These are phyloP conservation scores for Pedionomus torquatus DNA, from an alignment of 2,113 vertebrate species.

Conservation along the genomic window DNA sequence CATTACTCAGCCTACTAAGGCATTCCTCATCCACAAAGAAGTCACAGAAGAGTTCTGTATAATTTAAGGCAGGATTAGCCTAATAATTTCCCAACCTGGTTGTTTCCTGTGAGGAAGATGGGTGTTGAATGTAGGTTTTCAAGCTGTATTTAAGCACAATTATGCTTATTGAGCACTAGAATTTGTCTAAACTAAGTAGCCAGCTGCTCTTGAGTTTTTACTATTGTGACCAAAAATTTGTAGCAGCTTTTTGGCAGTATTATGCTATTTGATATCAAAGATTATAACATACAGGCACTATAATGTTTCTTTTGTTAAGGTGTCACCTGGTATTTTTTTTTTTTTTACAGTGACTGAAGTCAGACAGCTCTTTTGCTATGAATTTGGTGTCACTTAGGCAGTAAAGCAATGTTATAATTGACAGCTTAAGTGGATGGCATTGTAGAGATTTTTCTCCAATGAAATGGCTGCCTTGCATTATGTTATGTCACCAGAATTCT, in stretches of 20 bases:
- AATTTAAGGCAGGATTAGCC: neutral
- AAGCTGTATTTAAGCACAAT: fast-evolving
- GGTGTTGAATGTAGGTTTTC: neutral
- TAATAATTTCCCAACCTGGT: neutral
- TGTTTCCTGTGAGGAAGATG: neutral
- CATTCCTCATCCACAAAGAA: neutral
- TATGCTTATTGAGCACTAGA: fast-evolving
- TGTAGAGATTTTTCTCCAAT: neutral
- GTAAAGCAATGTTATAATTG: constrained; percentile 11
- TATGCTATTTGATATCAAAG: neutral
- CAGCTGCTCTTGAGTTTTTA: neutral
- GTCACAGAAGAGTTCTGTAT: neutral
- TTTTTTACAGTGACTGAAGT: neutral
- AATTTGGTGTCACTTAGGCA: neutral
- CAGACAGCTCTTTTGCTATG: neutral
- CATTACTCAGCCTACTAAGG: neutral
- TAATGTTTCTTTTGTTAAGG: neutral
- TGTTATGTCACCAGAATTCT: neutral
- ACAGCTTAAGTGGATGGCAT: neutral
- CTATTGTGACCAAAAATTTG: neutral
- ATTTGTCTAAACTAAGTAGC: neutral
- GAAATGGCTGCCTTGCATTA: neutral
- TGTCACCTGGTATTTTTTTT: neutral
- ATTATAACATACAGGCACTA: neutral
- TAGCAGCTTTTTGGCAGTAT: neutral